A percentile compares a stretch with the other conserved stretches of the same genome.
Conservation (phyloP, 2,888 invertebrate genomes). For the Phalangium opilio region DNA sequence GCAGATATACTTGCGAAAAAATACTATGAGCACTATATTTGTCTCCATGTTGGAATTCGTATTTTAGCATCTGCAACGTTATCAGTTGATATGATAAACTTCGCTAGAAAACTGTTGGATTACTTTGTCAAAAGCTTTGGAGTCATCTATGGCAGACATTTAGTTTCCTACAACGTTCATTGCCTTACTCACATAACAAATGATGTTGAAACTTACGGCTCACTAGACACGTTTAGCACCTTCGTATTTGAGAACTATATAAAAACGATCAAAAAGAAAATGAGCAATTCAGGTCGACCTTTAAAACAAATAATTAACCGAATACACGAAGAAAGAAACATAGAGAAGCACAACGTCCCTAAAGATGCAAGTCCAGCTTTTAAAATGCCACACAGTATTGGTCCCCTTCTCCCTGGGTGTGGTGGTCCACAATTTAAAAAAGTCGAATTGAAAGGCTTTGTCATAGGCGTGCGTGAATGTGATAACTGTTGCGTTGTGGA, state of each 20-base stretch:
- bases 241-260: constrained; percentile 22
- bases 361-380: no score
- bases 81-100: no score
- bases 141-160: constrained; percentile 18
- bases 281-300: constrained; percentile 1
- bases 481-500: constrained; percentile 1
- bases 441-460: background rate
- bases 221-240: constrained; percentile 19
- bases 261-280: constrained; percentile 18
- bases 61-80: constrained; percentile 11
- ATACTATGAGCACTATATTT: constrained; percentile 20
- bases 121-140: constrained; percentile 19
- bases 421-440: background rate
- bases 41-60: constrained; percentile 17
- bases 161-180: constrained; percentile 24
- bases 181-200: constrained; percentile 21
- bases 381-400: background rate
- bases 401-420: background rate
- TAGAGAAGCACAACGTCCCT: no score
- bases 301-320: background rate
- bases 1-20: constrained; percentile 11
- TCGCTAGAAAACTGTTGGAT: no score
- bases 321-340: background rate
- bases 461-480: background rate
- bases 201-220: constrained; percentile 20